These are phyloP conservation scores for Corythoichthys intestinalis DNA, from an alignment of 2,113 vertebrate genomes.

Conservation along the genomic window DNA sequence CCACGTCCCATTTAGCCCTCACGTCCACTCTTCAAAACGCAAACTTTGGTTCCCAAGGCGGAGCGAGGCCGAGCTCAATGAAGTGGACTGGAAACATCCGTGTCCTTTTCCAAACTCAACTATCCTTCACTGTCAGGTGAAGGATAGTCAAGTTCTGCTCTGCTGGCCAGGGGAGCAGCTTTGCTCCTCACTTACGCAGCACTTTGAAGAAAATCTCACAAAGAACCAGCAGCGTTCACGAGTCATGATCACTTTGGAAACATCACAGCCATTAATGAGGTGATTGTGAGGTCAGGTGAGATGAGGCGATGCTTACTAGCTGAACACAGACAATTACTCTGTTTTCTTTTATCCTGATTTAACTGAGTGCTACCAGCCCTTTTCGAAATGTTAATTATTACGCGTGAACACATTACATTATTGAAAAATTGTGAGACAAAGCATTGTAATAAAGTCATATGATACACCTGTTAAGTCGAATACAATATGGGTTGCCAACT, in stretches of 20 bases:
- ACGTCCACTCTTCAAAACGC: slow-evolving; percentile 67
- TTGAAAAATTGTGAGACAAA: too few species aligned
- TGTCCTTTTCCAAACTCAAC: slow-evolving; percentile 69
- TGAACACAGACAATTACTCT: neutral
- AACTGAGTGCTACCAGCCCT: too few species aligned
- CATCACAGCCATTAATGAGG: slow-evolving; percentile 39
- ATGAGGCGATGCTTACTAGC: neutral
- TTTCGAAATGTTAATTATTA: too few species aligned
- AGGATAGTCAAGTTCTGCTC: slow-evolving; percentile 65
- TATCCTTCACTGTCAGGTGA: slow-evolving; percentile 54
- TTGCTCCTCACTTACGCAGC: slow-evolving; percentile 50
- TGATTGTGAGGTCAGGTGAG: neutral
- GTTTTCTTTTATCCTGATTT: neutral
- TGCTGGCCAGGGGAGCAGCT: slow-evolving; percentile 53
- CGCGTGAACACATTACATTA: too few species aligned
- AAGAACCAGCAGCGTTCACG: slow-evolving; percentile 38
- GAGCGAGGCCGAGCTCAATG: slow-evolving; percentile 60
- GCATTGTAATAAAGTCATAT: too few species aligned
- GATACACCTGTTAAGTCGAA: too few species aligned
- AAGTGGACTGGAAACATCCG: slow-evolving; percentile 67
- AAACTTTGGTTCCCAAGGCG: slow-evolving; percentile 66
- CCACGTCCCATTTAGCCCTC: slow-evolving; percentile 67
- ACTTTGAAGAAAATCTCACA: slow-evolving; percentile 57
- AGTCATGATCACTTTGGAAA: slow-evolving; percentile 46
- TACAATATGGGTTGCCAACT: too few species aligned